Evolutionary conservation across 2,888 invertebrate genomes (phyloP), one percentile per base, ranked within the genome.

Genomic region (Catocala sponsa): DNA sequence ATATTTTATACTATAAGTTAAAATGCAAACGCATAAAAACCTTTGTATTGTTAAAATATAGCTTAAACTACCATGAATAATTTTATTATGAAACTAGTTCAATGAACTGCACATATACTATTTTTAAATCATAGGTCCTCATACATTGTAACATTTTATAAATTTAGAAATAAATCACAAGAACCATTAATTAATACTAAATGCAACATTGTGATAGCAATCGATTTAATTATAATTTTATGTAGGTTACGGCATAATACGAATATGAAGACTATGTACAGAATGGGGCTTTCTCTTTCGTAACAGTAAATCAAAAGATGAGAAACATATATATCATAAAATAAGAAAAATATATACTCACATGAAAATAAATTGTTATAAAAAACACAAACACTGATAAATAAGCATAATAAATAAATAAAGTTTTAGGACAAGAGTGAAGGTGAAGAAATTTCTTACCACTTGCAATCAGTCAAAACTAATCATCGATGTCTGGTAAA

Each of bases 231-330:
- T 65, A 65, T 65, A 73, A 74, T 75, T 79, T 62, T 78, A 79
- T 79, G 85, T 89, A 87, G 89, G 89, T 88, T 89, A 88, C 77
- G 78, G 72, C 68, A 70, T 73, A 74, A 55, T 74, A 78, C 68
- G 79, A 77, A 74, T 79, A 73, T 68, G 69, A 38, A 65, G 72
- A 72, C 59, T 72, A 63, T 73, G 63, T 68, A 59, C 70, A 81
- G 76, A 83, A 74, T 77, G 75, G 73, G 78, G 86, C 89, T 89
- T 89, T 89, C 89, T 89, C 88, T 88, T 89, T 82, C 79, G 67
- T 70, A 65, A 68, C 56, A 68, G 56, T 59, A 71, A 56, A 49
- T 55, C 50, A 32, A 55, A 59, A n/a, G 55, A 66, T 56, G 59
- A 62, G 25, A 9, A 60, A 56, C 35, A 60, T 52, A 59, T 55